These are phyloP conservation scores for Bufotes viridis DNA, from an alignment of 2,797 vertebrate genomes.

Conservation along the genomic window DNA sequence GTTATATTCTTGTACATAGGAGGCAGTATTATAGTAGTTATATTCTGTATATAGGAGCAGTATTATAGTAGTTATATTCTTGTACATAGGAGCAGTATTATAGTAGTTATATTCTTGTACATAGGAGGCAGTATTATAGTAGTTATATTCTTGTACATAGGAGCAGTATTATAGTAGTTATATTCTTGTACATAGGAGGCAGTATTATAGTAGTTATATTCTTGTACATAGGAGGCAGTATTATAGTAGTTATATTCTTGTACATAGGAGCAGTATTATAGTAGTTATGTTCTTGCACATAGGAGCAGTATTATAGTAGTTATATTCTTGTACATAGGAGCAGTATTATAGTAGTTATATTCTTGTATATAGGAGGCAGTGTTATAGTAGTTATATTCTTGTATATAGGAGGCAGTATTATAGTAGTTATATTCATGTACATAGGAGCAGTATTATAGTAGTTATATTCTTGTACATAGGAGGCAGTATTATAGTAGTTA, in stretches of 20 bases:
- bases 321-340: background rate
- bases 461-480: no score
- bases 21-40: slow-evolving; percentile 4
- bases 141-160: slow-evolving; percentile 5
- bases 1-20: background rate
- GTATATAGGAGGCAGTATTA: no score
- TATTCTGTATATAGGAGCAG: background rate
- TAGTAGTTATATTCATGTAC: no score
- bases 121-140: background rate
- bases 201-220: slow-evolving; percentile 16
- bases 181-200: background rate
- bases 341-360: slow-evolving; percentile 4
- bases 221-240: background rate
- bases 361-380: background rate
- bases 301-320: background rate
- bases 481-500: no score
- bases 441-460: no score
- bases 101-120: slow-evolving; percentile 5
- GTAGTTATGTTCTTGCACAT: background rate
- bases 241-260: slow-evolving; percentile 15
- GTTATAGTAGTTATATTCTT: no score
- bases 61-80: slow-evolving; percentile 16
- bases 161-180: slow-evolving; percentile 16
- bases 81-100: slow-evolving; percentile 4
- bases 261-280: slow-evolving; percentile 5